Evolutionary conservation across 92 coral and sea anemone genomes (phyloP).

Genomic region (Palythoa caribaeorum): DNA sequence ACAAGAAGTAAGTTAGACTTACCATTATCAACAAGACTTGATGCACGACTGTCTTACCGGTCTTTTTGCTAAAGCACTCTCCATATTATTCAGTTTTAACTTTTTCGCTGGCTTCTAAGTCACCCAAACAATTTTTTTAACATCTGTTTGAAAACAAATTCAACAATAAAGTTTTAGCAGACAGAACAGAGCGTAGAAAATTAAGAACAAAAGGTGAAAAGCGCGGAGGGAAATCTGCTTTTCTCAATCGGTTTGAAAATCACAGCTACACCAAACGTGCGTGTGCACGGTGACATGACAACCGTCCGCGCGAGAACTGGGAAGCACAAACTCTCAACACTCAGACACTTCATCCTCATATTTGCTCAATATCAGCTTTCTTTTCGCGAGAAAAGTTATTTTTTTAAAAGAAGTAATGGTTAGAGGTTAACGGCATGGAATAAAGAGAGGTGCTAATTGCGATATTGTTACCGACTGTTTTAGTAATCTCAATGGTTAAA

Average conservation of each 20-base stretch:
- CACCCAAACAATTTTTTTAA: not conserved
- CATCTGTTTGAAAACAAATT: not conserved
- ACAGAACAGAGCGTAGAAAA: not conserved
- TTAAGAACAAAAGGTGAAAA: not conserved
- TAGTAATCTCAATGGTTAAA: too few species aligned
- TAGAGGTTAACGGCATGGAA: too few species aligned
- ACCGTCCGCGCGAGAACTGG: conserved; percentile 44
- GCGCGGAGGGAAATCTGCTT: not conserved
- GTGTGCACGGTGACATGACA: conserved; percentile 38
- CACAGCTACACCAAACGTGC: not conserved
- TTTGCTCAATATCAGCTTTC: too few species aligned
- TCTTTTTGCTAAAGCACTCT: not conserved
- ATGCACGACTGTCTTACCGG: not conserved
- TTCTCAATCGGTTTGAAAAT: not conserved
- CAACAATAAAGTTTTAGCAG: not conserved
- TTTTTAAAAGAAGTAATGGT: too few species aligned
- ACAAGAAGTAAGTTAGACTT: too few species aligned
- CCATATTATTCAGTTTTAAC: not conserved
- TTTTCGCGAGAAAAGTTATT: too few species aligned
- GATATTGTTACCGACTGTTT: too few species aligned
- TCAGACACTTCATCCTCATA: too few species aligned
- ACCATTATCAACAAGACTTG: not conserved
- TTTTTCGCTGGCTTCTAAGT: not conserved
- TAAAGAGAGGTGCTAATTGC: too few species aligned
- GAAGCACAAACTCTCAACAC: not conserved